Evolutionary conservation across 2,113 vertebrate genomes (phyloP).

Genomic region (Procapra przewalskii): DNA sequence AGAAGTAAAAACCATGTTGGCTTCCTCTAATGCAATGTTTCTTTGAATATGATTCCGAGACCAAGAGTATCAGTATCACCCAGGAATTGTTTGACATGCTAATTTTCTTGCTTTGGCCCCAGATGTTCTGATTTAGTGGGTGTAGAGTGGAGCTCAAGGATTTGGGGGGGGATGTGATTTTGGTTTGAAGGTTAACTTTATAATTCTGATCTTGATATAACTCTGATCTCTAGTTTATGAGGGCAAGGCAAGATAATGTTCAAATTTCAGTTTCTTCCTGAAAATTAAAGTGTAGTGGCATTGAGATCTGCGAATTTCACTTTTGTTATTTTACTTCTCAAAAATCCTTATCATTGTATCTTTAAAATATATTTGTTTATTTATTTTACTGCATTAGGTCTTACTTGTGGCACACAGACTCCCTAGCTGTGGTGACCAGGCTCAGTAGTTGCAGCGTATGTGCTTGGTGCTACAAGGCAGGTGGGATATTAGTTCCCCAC

Average conservation of each 20-base stretch:
- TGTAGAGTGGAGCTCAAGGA: background rate
- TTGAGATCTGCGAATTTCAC: background rate
- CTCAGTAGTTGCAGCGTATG: fast-evolving
- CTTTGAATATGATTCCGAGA: background rate
- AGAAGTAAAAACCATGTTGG: background rate
- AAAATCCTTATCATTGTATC: background rate
- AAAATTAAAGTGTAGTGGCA: background rate
- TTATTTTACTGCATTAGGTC: background rate
- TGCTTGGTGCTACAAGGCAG: background rate
- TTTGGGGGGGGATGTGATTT: background rate
- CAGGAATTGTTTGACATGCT: background rate
- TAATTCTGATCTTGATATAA: background rate
- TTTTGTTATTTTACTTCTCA: background rate
- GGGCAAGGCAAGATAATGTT: background rate
- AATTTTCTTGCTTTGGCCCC: background rate
- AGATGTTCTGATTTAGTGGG: background rate
- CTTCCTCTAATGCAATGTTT: background rate
- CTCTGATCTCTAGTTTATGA: background rate
- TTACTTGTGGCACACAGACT: background rate
- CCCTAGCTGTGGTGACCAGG: background rate
- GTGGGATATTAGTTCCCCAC: background rate
- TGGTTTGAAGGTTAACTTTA: background rate
- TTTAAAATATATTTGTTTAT: background rate
- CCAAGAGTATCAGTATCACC: background rate
- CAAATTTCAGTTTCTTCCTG: background rate